Evolutionary conservation across 2,888 invertebrate genomes (phyloP), one percentile per base, ranked within the genome.

Genomic region (Lycophotia porphyrea): DNA sequence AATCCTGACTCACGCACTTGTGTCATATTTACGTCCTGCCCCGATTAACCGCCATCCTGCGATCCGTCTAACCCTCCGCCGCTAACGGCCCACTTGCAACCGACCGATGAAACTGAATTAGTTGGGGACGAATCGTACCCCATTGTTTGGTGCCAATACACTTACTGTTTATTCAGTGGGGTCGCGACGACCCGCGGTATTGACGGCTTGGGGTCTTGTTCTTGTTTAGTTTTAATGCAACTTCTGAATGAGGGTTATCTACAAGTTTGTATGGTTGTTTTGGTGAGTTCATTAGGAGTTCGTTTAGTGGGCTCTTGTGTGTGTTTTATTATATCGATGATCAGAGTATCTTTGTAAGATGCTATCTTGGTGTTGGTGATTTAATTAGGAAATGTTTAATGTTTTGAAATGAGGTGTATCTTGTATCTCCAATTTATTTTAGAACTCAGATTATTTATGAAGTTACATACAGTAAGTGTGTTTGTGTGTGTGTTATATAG

Each of bases 111-210:
- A 87, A 87, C 87, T 80, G 87, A 88, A 87, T 87, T 88, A 87
- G 87, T 82, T 74, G 68, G 76, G 82, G 76, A 85, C 80, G 82
- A 83, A 81, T 80, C 69, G 82, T 73, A 78, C 73, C 82, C 81
- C 85, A 81, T 86, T 88, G 88, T 87, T 88, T 86, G 68, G 74
- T 73, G 74, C 74, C 87, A 84, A 88, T 86, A 88, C 80, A 88
- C 88, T 87, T 87, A 84, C 82, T 79, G 79, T 87, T 87, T 87
- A 87, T 80, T 82, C 74, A 78, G 84, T 70, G 71, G 55, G 80
- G 87, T 79, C 78, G 42, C 74, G 15, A 66, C 58, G 74, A 69
- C 68, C 73, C 72, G 42, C 81, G 65, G 58, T 42, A 76, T 74
- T 73, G 80, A 71, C 76, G 76, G 70, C 74, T 72, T 69, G 63